phyloP scores from a whole-genome alignment of 64 coral and sea anemone species.

The Montipora sp. region DNA sequence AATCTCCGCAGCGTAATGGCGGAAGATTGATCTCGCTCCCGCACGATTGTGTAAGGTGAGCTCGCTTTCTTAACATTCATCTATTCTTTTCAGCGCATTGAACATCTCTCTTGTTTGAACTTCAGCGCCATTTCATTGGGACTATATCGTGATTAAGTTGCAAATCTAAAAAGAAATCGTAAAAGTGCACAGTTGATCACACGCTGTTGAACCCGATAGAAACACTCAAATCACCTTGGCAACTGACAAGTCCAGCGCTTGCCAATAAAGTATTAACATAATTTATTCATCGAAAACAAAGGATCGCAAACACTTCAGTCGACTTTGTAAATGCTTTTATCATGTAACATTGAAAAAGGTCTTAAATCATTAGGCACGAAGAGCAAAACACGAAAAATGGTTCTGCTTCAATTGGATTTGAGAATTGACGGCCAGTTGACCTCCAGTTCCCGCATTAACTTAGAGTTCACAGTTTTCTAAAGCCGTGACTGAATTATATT shows the following conservation, averaged over 20 bases:
- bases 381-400: neutral
- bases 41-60: neutral
- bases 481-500: no score
- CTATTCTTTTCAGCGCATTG: neutral
- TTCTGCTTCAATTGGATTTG: neutral
- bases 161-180: slow-evolving; percentile 4
- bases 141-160: neutral
- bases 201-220: neutral
- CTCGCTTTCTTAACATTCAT: slow-evolving; percentile 44
- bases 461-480: no score
- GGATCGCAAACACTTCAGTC: neutral
- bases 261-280: slow-evolving; percentile 36
- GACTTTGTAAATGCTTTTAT: neutral
- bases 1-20: slow-evolving; percentile 13
- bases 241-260: neutral
- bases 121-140: slow-evolving; percentile 13
- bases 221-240: slow-evolving; percentile 28
- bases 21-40: neutral
- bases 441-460: no score
- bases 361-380: neutral
- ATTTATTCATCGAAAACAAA: neutral
- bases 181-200: neutral
- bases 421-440: no score
- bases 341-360: neutral
- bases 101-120: neutral